Conservation (phyloP, 2,113 vertebrate genomes). For the Panurus biarmicus region DNA sequence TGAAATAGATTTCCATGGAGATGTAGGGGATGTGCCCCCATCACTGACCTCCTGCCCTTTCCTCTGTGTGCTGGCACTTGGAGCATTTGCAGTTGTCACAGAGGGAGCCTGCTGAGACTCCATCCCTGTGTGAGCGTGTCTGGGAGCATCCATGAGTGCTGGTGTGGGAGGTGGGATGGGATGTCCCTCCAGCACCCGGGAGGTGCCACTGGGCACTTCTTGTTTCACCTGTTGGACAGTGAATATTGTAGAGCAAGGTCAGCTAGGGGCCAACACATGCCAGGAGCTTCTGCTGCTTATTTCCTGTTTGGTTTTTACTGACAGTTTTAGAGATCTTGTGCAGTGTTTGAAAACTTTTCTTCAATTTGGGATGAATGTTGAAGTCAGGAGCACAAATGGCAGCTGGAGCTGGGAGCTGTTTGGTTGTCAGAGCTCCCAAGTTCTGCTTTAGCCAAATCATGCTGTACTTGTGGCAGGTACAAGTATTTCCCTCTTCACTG, state of each 20-base stretch:
- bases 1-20: background rate
- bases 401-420: background rate
- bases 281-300: background rate
- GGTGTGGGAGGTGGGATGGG: background rate
- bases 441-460: background rate
- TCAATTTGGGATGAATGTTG: background rate
- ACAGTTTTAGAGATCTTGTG: background rate
- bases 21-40: fast-evolving
- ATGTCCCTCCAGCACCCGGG: fast-evolving
- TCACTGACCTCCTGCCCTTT: background rate
- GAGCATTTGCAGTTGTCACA: background rate
- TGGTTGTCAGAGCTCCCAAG: background rate
- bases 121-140: background rate
- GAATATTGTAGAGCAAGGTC: background rate
- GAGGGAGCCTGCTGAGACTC: background rate
- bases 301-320: background rate
- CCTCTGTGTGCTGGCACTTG: background rate
- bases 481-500: background rate
- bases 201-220: background rate
- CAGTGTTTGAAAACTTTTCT: background rate
- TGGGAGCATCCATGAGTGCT: background rate
- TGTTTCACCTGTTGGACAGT: background rate
- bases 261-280: background rate
- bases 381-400: background rate
- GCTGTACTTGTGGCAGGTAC: background rate